These are phyloP conservation scores for Cantharis flavilabris DNA, from an alignment of 2,888 invertebrate genomes.

Conservation along the genomic window DNA sequence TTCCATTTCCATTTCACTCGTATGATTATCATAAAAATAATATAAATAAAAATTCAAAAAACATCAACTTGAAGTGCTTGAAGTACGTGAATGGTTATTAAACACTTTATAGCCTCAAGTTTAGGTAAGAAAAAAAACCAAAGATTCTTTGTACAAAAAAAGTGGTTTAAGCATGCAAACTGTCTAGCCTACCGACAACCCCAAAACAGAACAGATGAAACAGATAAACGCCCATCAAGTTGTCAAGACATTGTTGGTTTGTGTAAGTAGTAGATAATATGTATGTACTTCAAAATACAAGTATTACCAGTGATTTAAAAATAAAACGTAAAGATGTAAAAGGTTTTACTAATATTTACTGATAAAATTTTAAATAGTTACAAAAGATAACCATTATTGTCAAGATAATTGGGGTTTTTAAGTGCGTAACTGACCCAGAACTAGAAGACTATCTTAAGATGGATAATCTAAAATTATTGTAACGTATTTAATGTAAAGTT, in stretches of 20 bases:
- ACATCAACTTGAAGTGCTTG: not conserved
- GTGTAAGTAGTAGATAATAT: not conserved
- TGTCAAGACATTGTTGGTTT: not conserved
- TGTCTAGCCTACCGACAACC: not conserved
- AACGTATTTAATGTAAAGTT: not conserved
- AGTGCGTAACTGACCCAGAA: not conserved
- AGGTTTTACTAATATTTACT: not conserved
- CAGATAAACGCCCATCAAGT: not conserved
- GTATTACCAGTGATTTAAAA: not conserved
- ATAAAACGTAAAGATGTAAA: not conserved
- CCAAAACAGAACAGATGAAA: not conserved
- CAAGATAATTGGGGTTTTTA: not conserved
- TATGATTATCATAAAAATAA: too few species aligned
- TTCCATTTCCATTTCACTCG: too few species aligned
- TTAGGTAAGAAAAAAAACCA: not conserved
- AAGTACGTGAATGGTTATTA: not conserved
- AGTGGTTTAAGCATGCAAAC: not conserved
- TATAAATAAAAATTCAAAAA: not conserved
- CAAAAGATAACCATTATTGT: not conserved
- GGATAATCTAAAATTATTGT: not conserved
- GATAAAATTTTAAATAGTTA: not conserved
- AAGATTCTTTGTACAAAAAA: not conserved
- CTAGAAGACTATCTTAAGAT: not conserved
- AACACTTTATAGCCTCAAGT: not conserved
- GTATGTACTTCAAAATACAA: not conserved